These are phyloP conservation scores for Rhinichthys osculus DNA, from an alignment of 2,797 vertebrate species.

Conservation along the genomic window DNA sequence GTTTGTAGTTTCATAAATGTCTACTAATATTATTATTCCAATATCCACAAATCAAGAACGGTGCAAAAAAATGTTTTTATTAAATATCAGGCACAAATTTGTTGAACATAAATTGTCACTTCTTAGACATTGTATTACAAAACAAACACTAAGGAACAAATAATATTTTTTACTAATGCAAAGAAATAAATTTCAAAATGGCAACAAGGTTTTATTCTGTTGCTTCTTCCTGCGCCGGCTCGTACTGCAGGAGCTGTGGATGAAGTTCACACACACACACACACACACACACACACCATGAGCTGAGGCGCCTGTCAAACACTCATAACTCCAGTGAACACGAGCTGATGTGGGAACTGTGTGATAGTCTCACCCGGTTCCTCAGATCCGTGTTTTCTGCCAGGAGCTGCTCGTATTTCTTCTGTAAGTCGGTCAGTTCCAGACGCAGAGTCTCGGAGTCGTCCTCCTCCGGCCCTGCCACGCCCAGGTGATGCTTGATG, in stretches of 20 bases:
- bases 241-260: constrained; percentile 89
- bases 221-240: constrained; percentile 84
- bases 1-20: neutral
- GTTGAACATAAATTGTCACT: neutral
- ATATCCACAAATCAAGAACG: neutral
- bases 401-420: constrained; percentile 87
- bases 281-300: too few species aligned
- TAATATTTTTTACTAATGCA: neutral
- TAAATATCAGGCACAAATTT: constrained; percentile 20
- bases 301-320: too few species aligned
- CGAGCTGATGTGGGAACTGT: rapidly evolving
- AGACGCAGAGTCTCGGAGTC: constrained; percentile 84
- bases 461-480: constrained; percentile 80
- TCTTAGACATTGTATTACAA: neutral
- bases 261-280: neutral
- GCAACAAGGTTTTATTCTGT: constrained; percentile 66
- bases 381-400: constrained; percentile 93
- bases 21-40: neutral
- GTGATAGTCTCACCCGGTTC: constrained; percentile 80
- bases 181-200: neutral
- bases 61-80: constrained; percentile 1
- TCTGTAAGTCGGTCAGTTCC: constrained; percentile 88
- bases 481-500: constrained; percentile 90
- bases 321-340: too few species aligned
- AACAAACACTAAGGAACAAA: neutral